Conservation (phyloP, 2,888 invertebrate species). For the Drosophila imparisetae region DNA sequence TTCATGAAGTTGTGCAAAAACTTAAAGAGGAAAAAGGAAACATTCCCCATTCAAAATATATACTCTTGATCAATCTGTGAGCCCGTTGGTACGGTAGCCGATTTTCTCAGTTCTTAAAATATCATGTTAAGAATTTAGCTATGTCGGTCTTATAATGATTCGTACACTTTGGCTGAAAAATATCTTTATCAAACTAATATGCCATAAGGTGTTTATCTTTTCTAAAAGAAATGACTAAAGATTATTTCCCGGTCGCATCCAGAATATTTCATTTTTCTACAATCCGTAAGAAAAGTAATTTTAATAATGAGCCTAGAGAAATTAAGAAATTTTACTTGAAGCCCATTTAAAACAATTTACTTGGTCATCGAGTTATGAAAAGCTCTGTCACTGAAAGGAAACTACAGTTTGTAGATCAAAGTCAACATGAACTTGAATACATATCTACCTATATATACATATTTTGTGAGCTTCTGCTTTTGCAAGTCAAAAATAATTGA, state of each 20-base stretch:
- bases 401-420: background rate
- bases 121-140: background rate
- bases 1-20: background rate
- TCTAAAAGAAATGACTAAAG: background rate
- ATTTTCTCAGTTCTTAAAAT: background rate
- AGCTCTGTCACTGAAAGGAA: background rate
- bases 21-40: background rate
- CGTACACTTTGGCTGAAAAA: background rate
- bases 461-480: no score
- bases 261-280: background rate
- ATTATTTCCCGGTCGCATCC: background rate
- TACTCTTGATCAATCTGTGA: background rate
- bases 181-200: background rate
- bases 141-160: background rate
- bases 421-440: background rate
- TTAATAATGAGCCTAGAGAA: background rate
- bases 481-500: background rate
- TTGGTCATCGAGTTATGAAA: background rate
- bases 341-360: background rate
- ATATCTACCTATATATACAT: background rate
- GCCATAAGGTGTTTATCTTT: background rate
- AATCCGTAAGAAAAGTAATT: background rate
- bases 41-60: background rate
- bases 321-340: background rate
- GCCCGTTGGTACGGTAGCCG: no score